Conservation (phyloP, 1,140 invertebrate species). For the Sarcophaga peregrina region DNA sequence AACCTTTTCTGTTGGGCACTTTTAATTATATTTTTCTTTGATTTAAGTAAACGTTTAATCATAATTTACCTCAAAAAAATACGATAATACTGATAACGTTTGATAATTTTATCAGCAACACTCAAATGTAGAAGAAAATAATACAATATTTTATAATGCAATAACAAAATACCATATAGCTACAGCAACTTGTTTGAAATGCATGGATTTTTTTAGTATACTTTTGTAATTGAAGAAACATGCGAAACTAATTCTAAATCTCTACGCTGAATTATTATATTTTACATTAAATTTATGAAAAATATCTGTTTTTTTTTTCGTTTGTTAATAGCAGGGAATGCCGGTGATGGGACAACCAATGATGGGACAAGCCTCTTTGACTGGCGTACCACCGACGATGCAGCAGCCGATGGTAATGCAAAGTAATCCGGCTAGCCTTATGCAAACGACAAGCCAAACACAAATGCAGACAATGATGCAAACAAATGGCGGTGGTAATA, state of each 20-base stretch:
- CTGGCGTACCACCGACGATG: slow-evolving; percentile 65
- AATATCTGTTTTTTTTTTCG: background rate
- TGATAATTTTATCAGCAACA: slow-evolving; percentile 4
- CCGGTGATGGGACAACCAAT: slow-evolving; percentile 60
- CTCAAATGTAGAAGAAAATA: background rate
- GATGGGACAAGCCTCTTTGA: slow-evolving; percentile 65
- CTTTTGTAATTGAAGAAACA: slow-evolving; percentile 9
- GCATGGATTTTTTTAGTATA: slow-evolving; percentile 2
- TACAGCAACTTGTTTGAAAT: background rate
- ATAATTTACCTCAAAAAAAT: too few relatives aligned
- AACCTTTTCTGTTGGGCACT: too few relatives aligned
- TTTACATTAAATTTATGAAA: slow-evolving; percentile 33
- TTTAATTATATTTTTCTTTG: too few relatives aligned
- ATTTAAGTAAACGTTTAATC: too few relatives aligned
- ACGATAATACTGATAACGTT: background rate
- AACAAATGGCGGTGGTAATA: slow-evolving; percentile 57
- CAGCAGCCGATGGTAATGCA: slow-evolving; percentile 51
- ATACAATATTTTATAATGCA: background rate
- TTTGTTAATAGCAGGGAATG: slow-evolving; percentile 58
- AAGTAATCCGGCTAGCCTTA: slow-evolving; percentile 58
- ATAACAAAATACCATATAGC: background rate
- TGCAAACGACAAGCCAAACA: slow-evolving; percentile 49
- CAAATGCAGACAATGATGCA: slow-evolving; percentile 50
- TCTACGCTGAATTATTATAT: background rate
- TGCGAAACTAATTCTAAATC: background rate